These are phyloP conservation scores for Anorthoa munda DNA, from an alignment of 2,888 invertebrate species.

Conservation along the genomic window DNA sequence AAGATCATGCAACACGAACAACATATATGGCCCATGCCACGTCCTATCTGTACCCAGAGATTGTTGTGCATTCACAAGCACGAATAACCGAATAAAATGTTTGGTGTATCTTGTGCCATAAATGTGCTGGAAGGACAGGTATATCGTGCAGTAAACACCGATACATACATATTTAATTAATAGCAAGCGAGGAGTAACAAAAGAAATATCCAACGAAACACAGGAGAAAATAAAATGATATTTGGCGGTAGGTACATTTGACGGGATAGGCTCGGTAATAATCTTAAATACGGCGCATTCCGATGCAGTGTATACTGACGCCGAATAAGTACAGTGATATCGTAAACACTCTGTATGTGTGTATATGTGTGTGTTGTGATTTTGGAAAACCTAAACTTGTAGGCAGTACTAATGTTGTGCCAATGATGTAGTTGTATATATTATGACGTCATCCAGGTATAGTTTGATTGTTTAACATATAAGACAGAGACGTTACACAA, in stretches of 20 bases:
- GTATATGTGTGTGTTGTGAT: constrained; percentile 74
- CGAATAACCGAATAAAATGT: constrained; percentile 84
- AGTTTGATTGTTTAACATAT: constrained; percentile 34
- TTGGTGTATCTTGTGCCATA: constrained; percentile 86
- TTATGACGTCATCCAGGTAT: constrained; percentile 48
- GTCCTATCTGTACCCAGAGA: constrained; percentile 83
- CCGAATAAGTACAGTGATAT: constrained; percentile 76
- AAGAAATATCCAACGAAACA: constrained; percentile 81
- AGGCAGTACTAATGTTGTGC: constrained; percentile 77
- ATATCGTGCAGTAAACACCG: constrained; percentile 88
- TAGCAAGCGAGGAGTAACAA: constrained; percentile 88
- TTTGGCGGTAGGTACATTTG: constrained; percentile 83
- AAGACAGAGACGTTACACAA: constrained; percentile 57
- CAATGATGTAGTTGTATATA: constrained; percentile 63
- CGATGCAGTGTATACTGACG: constrained; percentile 84
- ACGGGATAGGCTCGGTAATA: constrained; percentile 83
- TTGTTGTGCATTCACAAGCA: constrained; percentile 88
- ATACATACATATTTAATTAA: constrained; percentile 83
- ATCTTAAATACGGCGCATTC: constrained; percentile 84
- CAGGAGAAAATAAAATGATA: constrained; percentile 80
- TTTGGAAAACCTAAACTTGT: constrained; percentile 68
- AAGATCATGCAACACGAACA: constrained; percentile 90
- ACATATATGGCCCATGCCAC: constrained; percentile 89
- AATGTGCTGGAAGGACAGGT: constrained; percentile 88
- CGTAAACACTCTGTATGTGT: constrained; percentile 69